phyloP scores from a whole-genome alignment of 2,888 invertebrate genomes.

The Aradus depressus region DNA sequence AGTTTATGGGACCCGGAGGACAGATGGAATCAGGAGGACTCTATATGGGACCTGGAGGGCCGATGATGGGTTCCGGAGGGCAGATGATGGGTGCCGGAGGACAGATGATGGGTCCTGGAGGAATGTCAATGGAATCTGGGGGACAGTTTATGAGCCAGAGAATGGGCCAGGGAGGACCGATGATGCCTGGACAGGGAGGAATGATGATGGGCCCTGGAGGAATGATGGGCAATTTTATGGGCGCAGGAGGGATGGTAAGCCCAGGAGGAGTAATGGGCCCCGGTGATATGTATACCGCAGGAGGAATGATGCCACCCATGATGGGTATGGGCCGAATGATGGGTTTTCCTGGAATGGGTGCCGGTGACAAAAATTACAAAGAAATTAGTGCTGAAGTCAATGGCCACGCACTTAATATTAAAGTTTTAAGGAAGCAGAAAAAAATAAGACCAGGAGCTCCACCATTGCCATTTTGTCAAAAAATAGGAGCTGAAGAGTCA shows the following conservation, averaged over 20 bases:
- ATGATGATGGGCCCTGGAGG: slow-evolving; percentile 3
- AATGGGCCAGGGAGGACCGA: background rate
- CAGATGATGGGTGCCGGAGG: background rate
- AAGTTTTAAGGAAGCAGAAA: slow-evolving; percentile 25
- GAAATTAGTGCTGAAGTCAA: slow-evolving; percentile 28
- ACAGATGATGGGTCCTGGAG: background rate
- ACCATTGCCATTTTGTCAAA: slow-evolving; percentile 10
- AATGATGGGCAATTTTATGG: slow-evolving; percentile 4
- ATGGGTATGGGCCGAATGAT: no score
- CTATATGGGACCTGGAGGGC: background rate
- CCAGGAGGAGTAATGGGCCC: background rate
- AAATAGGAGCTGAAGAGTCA: slow-evolving; percentile 2
- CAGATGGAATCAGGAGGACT: no score
- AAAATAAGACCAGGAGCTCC: slow-evolving; percentile 14
- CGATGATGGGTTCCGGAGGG: background rate
- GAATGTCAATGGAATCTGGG: no score
- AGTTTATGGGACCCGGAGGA: background rate
- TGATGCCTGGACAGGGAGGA: background rate
- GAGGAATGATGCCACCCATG: no score
- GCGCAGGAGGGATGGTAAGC: slow-evolving; percentile 2
- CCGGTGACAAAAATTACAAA: slow-evolving; percentile 23
- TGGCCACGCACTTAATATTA: slow-evolving; percentile 28
- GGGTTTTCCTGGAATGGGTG: background rate
- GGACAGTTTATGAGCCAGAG: background rate
- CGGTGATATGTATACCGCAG: no score